phyloP scores from a whole-genome alignment of 2,888 invertebrate genomes.

The Microctonus brassicae region DNA sequence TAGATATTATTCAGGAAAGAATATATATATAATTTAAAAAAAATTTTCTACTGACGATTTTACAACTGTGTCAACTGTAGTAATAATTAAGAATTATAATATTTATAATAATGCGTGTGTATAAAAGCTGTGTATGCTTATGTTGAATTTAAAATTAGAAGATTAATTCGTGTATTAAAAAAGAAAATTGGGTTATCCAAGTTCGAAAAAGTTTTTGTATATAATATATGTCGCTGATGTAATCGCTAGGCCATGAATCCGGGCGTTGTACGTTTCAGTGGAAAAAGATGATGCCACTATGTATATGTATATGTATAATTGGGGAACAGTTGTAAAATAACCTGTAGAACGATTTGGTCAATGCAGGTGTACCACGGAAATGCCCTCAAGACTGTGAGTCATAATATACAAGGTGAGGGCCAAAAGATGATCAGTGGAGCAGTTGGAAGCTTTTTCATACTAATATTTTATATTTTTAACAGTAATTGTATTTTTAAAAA shows the following conservation, averaged over 20 bases:
- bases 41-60: constrained; percentile 9
- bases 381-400: constrained; percentile 56
- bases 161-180: constrained; percentile 6
- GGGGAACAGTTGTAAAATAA: constrained; percentile 19
- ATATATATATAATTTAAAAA: too few species aligned
- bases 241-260: constrained; percentile 64
- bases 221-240: constrained; percentile 42
- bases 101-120: too few species aligned
- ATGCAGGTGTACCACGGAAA: constrained; percentile 62
- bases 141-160: not conserved
- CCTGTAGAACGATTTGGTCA: constrained; percentile 40
- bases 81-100: too few species aligned
- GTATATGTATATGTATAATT: constrained; percentile 6
- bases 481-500: not conserved
- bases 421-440: constrained; percentile 34
- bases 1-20: too few species aligned
- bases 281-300: constrained; percentile 33
- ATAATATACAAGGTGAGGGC: constrained; percentile 64
- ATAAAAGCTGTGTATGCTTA: too few species aligned
- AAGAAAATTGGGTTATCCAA: constrained; percentile 23
- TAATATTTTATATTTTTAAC: not conserved
- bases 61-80: constrained; percentile 2
- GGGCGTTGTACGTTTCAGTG: constrained; percentile 59
- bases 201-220: constrained; percentile 38
- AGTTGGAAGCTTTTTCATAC: constrained; percentile 29